A percentile compares a stretch with the other conserved stretches of the same genome.
Conservation (phyloP, 2,797 vertebrate species). For the Poeciliopsis gracilis region DNA sequence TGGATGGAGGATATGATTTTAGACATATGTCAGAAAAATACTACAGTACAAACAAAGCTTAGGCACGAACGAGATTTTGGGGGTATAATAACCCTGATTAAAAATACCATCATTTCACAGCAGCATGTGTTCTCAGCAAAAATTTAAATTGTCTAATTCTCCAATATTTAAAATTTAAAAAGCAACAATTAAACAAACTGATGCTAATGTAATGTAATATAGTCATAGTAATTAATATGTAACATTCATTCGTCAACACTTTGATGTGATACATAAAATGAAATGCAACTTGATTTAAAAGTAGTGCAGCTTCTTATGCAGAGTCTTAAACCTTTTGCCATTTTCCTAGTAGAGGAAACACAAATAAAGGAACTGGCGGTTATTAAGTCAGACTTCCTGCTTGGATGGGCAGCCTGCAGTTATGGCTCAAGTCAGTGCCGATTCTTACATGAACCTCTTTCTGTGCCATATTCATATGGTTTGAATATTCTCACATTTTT, state of each 20-base stretch:
- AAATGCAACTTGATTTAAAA: not conserved
- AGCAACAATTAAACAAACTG: not conserved
- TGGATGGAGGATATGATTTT: conserved; percentile 15
- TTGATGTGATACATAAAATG: not conserved
- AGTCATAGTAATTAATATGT: not conserved
- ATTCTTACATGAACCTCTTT: not conserved
- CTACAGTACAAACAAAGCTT: not conserved
- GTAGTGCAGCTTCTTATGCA: not conserved
- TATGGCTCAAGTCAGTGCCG: not conserved
- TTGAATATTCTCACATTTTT: not conserved
- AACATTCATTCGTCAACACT: not conserved
- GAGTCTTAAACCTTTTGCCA: not conserved
- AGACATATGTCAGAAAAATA: not conserved
- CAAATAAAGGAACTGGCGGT: not conserved
- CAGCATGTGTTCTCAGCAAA: not conserved
- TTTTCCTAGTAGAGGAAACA: not conserved
- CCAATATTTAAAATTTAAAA: not conserved
- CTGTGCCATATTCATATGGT: not conserved
- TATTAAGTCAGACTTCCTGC: not conserved
- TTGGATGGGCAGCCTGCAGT: not conserved
- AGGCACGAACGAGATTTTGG: not conserved
- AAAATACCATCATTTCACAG: not conserved
- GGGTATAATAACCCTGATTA: not conserved
- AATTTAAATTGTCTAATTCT: not conserved
- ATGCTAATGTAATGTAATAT: not conserved